Percentiles rank a stretch among this genome's conserved stretches.
These are phyloP conservation scores for Pangasianodon gigas DNA, from an alignment of 2,113 vertebrate genomes.

Conservation along the genomic window DNA sequence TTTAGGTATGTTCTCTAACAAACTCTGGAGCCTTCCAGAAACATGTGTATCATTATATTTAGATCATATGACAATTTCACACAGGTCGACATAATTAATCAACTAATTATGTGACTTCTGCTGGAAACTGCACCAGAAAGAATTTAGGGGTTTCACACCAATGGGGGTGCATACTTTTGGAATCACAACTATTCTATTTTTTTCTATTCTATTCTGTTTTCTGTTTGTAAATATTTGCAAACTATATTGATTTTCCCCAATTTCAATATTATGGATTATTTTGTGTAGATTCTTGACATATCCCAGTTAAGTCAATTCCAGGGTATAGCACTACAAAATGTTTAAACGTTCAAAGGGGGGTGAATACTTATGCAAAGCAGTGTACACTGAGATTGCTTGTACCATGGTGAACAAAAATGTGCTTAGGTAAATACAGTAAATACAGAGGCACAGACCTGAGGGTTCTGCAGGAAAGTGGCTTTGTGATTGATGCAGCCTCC, in stretches of 20 bases:
- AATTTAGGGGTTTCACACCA: neutral
- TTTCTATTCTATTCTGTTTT: too few species aligned
- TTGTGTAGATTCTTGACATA: neutral
- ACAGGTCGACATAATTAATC: neutral
- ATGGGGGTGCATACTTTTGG: neutral
- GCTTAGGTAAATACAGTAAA: neutral
- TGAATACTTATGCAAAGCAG: neutral
- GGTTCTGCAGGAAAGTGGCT: constrained; percentile 89
- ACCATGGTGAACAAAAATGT: neutral
- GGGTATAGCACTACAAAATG: neutral
- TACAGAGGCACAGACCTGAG: constrained; percentile 75
- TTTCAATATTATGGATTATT: neutral
- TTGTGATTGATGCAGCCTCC: constrained; percentile 93
- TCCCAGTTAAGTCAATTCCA: neutral
- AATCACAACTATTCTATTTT: neutral
- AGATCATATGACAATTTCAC: neutral
- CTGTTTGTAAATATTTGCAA: neutral
- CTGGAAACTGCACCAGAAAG: neutral
- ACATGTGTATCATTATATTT: neutral
- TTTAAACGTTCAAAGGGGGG: neutral
- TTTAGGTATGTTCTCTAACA: neutral
- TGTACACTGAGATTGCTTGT: neutral
- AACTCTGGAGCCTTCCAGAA: neutral
- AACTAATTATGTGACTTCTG: neutral
- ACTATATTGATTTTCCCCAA: neutral